Evolutionary conservation across 1,140 invertebrate genomes (phyloP), one percentile per base, ranked within the genome.

Genomic region (Pseudoatta argentina): DNA sequence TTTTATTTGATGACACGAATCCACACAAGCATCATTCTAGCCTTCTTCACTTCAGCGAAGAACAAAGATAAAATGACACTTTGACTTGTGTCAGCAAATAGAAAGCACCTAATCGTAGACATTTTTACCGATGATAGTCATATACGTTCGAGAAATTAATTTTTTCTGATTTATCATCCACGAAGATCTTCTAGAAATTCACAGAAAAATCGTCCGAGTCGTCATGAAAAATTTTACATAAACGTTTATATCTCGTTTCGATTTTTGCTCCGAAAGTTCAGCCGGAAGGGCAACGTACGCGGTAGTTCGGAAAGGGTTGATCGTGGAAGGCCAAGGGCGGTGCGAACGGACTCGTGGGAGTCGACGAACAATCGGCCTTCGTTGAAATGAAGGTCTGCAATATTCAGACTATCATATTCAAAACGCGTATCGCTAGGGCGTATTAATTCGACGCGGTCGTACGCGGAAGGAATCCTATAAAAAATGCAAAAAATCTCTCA

Each of bases 311-410:
- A 48, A 72, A 82, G 79, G 79, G 67, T 82, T 72, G 67, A 48
- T 61, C 69, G 69, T 5, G 79, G 39, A 83, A 83, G 79, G 79
- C 79, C 79, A 83, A 83, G 79, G 79, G 79, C 79, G 79, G n/a
- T 79, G 77, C 63, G 63, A 69, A 61, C 53, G 69, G 39, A 61
- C 67, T 82, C 55, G 67, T 24, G 67, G 55, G 55, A 73, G 12
- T 82, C 61, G 34, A 61, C 55, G 67, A 61, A 24, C 77, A 3
- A 67, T 67, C 30, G 66, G 18, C 24, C 66, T 14, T 71, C 18
- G 44, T n/a, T 14, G 14, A 61, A 63, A 61, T 48, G 24, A 73
- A 44, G 24, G 14, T 16, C 16, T 44, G 39, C 79, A 24, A 75
- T 48, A 82, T 73, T 82, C 51, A 59, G 44, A 18, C 0, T 6